phyloP scores from a whole-genome alignment of 1,140 invertebrate genomes.

The Lepidurus packardi region DNA sequence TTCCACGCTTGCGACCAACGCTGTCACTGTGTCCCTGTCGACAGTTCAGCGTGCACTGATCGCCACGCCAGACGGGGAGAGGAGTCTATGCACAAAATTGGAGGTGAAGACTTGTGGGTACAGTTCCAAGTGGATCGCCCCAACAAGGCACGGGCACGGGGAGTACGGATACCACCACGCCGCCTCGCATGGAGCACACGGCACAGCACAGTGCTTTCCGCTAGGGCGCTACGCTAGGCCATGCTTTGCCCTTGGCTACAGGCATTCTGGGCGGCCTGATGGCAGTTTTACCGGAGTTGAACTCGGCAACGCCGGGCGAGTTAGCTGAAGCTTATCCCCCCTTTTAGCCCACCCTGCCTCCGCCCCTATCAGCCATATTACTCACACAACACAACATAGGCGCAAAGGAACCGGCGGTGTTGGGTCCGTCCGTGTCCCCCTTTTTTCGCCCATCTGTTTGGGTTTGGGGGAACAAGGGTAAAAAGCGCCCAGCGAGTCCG shows the following conservation, averaged over 20 bases:
- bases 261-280: conserved; percentile 16
- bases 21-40: background rate
- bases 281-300: conserved; percentile 10
- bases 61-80: background rate
- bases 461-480: background rate
- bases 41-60: conserved; percentile 21
- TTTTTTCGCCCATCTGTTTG: background rate
- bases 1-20: no score
- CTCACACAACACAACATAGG: background rate
- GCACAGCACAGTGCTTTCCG: background rate
- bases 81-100: background rate
- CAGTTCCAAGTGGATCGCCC: conserved; percentile 1
- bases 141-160: background rate
- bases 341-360: background rate
- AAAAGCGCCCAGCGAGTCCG: conserved; percentile 1
- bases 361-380: background rate
- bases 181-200: background rate
- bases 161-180: background rate
- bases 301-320: background rate
- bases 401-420: background rate
- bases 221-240: background rate
- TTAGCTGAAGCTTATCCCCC: background rate
- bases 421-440: background rate
- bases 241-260: conserved; percentile 21
- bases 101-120: background rate